Evolutionary conservation across 2,113 vertebrate species (phyloP).

Genomic region (Bostrychus sinensis): DNA sequence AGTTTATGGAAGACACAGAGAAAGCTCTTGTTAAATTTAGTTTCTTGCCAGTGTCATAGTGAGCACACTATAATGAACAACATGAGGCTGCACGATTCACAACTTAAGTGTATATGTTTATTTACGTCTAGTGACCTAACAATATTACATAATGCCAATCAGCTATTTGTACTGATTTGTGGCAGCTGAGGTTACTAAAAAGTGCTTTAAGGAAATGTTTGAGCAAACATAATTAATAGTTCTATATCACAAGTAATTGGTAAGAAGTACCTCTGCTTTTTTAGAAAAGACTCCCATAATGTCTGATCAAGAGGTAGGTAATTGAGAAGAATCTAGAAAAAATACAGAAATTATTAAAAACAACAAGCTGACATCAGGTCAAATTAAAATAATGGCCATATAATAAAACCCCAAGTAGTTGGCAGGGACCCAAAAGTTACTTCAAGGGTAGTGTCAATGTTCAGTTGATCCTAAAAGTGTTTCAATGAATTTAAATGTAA

Average conservation of each 20-base stretch:
- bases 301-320: conserved; percentile 91
- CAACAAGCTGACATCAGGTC: no score
- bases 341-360: neutral
- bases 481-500: no score
- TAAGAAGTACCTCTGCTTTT: conserved; percentile 89
- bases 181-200: conserved; percentile 1
- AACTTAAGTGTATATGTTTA: neutral
- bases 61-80: conserved; percentile 10
- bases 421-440: neutral
- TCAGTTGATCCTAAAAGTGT: no score
- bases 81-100: conserved; percentile 16
- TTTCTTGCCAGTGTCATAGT: neutral
- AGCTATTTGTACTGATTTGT: neutral
- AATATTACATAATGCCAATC: conserved; percentile 4
- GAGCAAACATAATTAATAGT: neutral
- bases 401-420: neutral
- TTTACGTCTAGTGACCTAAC: neutral
- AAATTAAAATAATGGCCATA: no score
- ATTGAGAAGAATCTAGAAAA: conserved; percentile 90
- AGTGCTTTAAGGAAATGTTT: neutral
- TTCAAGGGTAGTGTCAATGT: neutral
- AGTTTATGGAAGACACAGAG: neutral
- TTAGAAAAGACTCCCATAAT: conserved; percentile 89
- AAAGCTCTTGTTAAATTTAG: neutral
- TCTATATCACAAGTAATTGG: neutral